Base-by-base conservation (phyloP, 1,140 invertebrate genomes). In the Hetaerina americana region DNA sequence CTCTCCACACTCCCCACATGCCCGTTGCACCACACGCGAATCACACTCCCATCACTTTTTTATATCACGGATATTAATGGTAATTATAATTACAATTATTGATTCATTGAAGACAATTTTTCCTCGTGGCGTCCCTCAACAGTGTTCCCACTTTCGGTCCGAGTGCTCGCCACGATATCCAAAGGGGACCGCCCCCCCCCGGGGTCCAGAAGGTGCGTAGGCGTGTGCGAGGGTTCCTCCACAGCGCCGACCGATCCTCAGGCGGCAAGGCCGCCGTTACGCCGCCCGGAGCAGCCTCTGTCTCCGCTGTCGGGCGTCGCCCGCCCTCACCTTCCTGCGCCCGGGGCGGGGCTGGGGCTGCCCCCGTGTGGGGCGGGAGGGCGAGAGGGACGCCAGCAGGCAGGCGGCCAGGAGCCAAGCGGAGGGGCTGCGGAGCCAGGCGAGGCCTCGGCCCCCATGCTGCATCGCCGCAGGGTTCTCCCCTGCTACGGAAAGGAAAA, bases 381-480 rank as follows among this genome's bases (percentile, higher is more conserved):
- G 40, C 15, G 67, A 68, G 1, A 68, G 25, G 2, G 67, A 26
- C 25, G 78, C 49, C 26, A 75, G 75, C 49, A 80, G 74, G 72
- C 79, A 79, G 68, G 80, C 73, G 57, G 77, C 76, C 72, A 76
- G 75, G 71, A 77, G 77, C 76, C 78, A 77, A 57, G 75, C 77
- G 72, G 80, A 72, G 49, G 80, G 72, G 5, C 77, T 77, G 26
- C 73, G 78, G 74, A 76, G 78, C 78, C 77, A 80, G 67, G 84
- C 84, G 70, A 84, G 79, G 73, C 84, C 84, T 72, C 84, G 80
- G 72, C 83, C 82, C 66, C 84, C 84, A 76, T 84, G 84, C 71
- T 85, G 84, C 84, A 85, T 85, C 1, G 84, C 84, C 0, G 84
- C 84, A 5, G 84, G 84, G 77, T 85, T 85, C 77, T 85, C 84